Base-by-base conservation (phyloP, 2,797 vertebrate genomes). In the Notolepis coatsorum region DNA sequence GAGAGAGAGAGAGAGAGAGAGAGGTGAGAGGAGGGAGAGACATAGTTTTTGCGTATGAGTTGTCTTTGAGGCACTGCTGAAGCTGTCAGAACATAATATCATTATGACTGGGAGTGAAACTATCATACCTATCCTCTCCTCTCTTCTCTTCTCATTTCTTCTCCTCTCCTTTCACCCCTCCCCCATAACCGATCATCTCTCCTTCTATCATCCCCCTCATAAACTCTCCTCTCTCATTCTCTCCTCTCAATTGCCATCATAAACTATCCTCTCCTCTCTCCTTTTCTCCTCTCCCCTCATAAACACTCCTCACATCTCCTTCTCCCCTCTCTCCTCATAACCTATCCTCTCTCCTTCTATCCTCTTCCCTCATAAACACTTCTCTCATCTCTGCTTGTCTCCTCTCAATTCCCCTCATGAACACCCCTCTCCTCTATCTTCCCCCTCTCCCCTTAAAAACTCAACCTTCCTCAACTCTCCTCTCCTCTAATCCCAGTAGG, bases 71-170 rank as follows among this genome's bases (percentile, higher is more conserved):
- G 80, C 79, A 62, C 69, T 21, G 55, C 69, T 21, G 55, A 73
- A 72, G 72, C 65, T 87, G 84, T 89, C 80, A 77, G 15, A 7
- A 55, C 60, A 49, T 79, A 62, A 61, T 59, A 81, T 89, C 68
- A 75, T 67, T 65, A 69, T 82, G 84, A 89, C 82, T 84, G 78
- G 69, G 71, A 75, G 68, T 88, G 77, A 82, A 81, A 76, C 73
- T 63, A 64, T 81, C 55, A 77, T 3, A 43, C 65, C 65, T 61
- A 60, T 52, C 15, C 24, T 24, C 43, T 54, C 73, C 69, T 82
- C 48, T 66, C 57, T 67, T 3, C 7, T 5, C 2, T 3, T 7
- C 4, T 7, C 9, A 21, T 23, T 2, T 3, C 4, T 47, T 27
- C 23, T 47, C 23, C 7, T 12, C 20, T 13, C 13, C 42, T 20